Base-by-base conservation (phyloP, 1,140 invertebrate species). In the Tetramorium alpestre region DNA sequence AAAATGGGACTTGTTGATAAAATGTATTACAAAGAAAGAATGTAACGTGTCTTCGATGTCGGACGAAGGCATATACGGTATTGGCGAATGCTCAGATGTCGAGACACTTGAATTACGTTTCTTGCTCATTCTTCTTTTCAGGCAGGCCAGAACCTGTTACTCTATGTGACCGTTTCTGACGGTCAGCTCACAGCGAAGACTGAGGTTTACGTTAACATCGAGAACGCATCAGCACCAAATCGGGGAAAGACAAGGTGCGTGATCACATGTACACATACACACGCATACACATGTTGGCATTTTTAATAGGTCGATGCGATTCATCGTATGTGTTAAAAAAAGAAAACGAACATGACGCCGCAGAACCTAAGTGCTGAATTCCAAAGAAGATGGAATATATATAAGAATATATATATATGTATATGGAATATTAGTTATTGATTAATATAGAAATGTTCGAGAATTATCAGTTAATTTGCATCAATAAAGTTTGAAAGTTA, bases 151-250 rank as follows among this genome's bases (percentile, higher is more conserved):
- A 96, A 97, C 80, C 96, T 97, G 86, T 96, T 96, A 87, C 94
- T 98, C 1, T 97, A 97, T 92, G 97, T 98, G 58, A 97, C 97
- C 13, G 97, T 97, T 6, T 96, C 96, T 11, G 97, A 97, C 93
- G 97, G 97, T 18, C 94, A 96, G 51, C 93, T 97, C 8, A 96
- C 96, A 25, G 96, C 97, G 4, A 98, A 98, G 94, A 96, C 96
- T n/a, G 97, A 97, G 94, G 97, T 97, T 11, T 97, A 95, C 91
- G 97, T 97, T 8, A 96, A 96, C 81, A 97, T 97, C 87, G 93
- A 91, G 89, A 94, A 93, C 85, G 90, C 91, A 64, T 92, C 90
- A 73, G 86, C 69, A 51, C 90, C 94, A 41, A 90, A 90, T 88
- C 88, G 87, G 67, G 93, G 90, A 80, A 89, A 93, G 67, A 92